A percentile compares a stretch with the other conserved stretches of the same genome.
These are phyloP conservation scores for Exaiptasia diaphana DNA, from an alignment of 64 coral and sea anemone species.

Conservation along the genomic window DNA sequence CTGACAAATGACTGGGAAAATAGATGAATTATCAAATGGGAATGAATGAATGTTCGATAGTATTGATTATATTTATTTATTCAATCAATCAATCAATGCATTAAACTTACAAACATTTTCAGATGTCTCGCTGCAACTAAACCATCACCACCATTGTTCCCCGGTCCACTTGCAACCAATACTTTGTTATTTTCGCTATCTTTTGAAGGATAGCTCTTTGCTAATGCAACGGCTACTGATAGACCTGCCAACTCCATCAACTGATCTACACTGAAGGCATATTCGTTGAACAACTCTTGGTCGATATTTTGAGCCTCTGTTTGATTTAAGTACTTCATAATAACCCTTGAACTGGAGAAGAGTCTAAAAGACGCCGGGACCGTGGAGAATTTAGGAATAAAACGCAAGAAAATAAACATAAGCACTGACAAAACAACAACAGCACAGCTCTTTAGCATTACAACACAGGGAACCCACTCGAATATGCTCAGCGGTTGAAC, in stretches of 20 bases:
- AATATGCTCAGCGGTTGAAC: too few species aligned
- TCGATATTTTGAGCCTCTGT: slow-evolving; percentile 94
- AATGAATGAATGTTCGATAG: too few species aligned
- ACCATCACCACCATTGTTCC: slow-evolving; percentile 97
- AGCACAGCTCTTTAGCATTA: too few species aligned
- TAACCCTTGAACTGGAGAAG: background rate
- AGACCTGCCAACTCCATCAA: slow-evolving; percentile 94
- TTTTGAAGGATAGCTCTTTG: slow-evolving; percentile 70
- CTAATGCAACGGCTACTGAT: slow-evolving; percentile 76
- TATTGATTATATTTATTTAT: too few species aligned
- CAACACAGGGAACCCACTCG: too few species aligned
- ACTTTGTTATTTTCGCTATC: slow-evolving; percentile 21
- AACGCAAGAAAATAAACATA: slow-evolving; percentile 28
- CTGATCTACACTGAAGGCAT: slow-evolving; percentile 94
- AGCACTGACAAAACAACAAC: background rate
- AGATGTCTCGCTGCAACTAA: slow-evolving; percentile 94
- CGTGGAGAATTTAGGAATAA: background rate
- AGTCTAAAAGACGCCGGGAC: background rate
- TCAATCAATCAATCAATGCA: too few species aligned
- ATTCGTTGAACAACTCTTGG: slow-evolving; percentile 87
- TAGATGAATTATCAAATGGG: too few species aligned
- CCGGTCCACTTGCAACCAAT: slow-evolving; percentile 85
- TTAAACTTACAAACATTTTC: slow-evolving; percentile 97
- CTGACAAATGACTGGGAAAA: too few species aligned
- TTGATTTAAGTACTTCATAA: slow-evolving; percentile 93